These are phyloP conservation scores for Champsocephalus esox DNA, from an alignment of 2,797 vertebrate genomes.

Conservation along the genomic window DNA sequence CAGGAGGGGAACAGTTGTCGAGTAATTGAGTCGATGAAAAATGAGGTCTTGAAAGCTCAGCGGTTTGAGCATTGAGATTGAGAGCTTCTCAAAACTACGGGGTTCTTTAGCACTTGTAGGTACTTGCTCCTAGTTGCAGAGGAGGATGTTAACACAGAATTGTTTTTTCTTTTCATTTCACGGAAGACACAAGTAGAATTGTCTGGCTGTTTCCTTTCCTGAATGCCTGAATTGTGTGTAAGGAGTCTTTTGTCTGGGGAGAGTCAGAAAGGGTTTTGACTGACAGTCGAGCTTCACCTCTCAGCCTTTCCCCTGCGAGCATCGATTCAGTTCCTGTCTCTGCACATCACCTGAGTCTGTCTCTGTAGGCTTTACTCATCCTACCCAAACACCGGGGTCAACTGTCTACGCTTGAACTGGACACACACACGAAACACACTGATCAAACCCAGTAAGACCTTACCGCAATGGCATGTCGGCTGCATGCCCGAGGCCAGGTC, in stretches of 20 bases:
- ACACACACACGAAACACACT: constrained; percentile 64
- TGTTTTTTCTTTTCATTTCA: constrained; percentile 62
- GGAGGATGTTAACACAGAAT: constrained; percentile 67
- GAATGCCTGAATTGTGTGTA: constrained; percentile 46
- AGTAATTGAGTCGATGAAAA: constrained; percentile 93
- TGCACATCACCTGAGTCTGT: constrained; percentile 53
- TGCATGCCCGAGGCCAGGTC: constrained; percentile 66
- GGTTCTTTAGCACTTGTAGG: constrained; percentile 51
- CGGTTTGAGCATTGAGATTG: constrained; percentile 70
- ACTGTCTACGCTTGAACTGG: constrained; percentile 73
- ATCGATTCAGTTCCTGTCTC: constrained; percentile 64
- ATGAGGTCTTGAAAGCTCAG: constrained; percentile 82
- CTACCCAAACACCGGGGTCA: constrained; percentile 69
- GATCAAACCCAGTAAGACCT: constrained; percentile 73
- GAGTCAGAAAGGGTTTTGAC: constrained; percentile 60
- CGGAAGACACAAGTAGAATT: constrained; percentile 42
- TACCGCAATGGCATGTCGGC: constrained; percentile 62
- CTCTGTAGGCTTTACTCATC: constrained; percentile 63
- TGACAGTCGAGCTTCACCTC: constrained; percentile 71
- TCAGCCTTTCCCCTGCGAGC: constrained; percentile 51
- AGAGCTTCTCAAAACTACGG: constrained; percentile 54
- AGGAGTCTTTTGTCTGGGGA: constrained; percentile 64
- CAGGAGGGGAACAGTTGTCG: constrained; percentile 75
- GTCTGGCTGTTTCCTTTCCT: constrained; percentile 48
- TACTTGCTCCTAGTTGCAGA: constrained; percentile 53